phyloP scores from a whole-genome alignment of 2,797 vertebrate genomes.

The Australoheros facetus region DNA sequence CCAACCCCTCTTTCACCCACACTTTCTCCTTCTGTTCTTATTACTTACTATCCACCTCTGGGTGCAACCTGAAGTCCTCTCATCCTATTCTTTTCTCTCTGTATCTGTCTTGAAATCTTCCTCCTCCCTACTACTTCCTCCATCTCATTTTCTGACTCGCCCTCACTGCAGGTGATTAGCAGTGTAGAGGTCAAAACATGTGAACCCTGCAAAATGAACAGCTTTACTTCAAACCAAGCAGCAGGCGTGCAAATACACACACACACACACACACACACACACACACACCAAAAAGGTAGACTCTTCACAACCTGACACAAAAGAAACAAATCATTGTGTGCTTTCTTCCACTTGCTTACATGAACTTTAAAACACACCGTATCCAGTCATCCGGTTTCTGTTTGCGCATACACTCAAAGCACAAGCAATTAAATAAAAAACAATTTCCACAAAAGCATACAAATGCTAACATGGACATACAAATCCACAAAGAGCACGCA shows the following conservation, averaged over 20 bases:
- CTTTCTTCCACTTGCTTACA: conserved; percentile 16
- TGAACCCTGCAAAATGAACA: conserved; percentile 50
- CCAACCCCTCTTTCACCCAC: conserved; percentile 7
- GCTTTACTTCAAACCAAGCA: conserved; percentile 36
- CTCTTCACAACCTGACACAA: conserved; percentile 9
- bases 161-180: conserved; percentile 58
- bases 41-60: conserved; percentile 28
- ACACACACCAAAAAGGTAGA: neutral
- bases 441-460: neutral
- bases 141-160: conserved; percentile 40
- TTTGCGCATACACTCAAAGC: neutral
- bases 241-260: neutral
- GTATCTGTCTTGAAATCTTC: conserved; percentile 32
- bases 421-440: neutral
- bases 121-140: conserved; percentile 4
- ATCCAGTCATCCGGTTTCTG: neutral
- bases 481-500: neutral
- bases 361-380: conserved; percentile 6
- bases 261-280: neutral
- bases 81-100: conserved; percentile 4
- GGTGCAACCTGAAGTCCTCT: conserved; percentile 25
- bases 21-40: conserved; percentile 16
- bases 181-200: conserved; percentile 50
- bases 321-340: conserved; percentile 23
- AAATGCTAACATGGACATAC: neutral